phyloP scores from a whole-genome alignment of 2,797 vertebrate genomes.

The Oryzias sinensis region DNA sequence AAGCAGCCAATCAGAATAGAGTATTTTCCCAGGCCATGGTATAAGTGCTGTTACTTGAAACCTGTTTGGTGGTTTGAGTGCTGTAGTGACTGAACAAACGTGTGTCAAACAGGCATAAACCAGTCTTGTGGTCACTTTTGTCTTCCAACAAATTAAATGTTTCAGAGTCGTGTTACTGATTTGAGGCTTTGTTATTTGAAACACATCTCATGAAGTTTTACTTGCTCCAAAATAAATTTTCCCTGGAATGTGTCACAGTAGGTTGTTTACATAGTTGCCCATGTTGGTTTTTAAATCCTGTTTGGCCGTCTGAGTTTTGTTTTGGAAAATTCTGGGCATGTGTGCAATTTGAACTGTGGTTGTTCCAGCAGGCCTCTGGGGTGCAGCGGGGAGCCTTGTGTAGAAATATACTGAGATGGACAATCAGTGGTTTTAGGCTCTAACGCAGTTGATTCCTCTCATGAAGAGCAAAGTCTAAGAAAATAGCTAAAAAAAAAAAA shows the following conservation, averaged over 20 bases:
- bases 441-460: constrained; percentile 2
- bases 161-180: constrained; percentile 5
- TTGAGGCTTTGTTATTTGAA: constrained; percentile 11
- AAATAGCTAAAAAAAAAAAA: constrained; percentile 10
- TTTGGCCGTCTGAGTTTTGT: constrained; percentile 53
- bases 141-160: constrained; percentile 3
- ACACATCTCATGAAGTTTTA: constrained; percentile 8
- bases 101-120: background rate
- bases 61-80: background rate
- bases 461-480: background rate
- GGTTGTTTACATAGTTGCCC: constrained; percentile 60
- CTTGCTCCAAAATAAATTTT: constrained; percentile 31
- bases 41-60: background rate
- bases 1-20: too few relatives aligned
- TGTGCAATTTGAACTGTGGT: constrained; percentile 64
- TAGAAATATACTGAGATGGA: background rate
- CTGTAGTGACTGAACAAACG: background rate
- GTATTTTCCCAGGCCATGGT: too few relatives aligned
- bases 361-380: constrained; percentile 33
- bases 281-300: constrained; percentile 51
- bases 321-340: constrained; percentile 66
- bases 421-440: constrained; percentile 9
- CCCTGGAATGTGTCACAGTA: constrained; percentile 10
- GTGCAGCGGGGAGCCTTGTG: constrained; percentile 19
- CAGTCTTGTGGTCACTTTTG: constrained; percentile 1